Conservation (phyloP, 2,113 vertebrate species). For the Bettongia penicillata region DNA sequence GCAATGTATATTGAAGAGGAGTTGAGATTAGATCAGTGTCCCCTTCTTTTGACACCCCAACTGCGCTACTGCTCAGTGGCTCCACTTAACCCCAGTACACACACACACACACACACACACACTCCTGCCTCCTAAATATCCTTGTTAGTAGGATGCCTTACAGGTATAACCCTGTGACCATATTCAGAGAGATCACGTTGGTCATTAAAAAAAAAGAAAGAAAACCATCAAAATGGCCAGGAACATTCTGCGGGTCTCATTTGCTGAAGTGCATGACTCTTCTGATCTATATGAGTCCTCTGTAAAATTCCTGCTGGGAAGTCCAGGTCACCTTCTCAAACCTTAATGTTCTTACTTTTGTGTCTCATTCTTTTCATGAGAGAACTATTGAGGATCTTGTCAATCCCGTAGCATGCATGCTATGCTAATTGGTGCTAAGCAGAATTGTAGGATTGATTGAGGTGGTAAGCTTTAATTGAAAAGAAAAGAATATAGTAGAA, state of each 20-base stretch:
- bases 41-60: constrained; percentile 5
- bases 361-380: not conserved
- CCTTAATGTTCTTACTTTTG: not conserved
- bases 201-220: not conserved
- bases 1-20: constrained; percentile 44
- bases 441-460: not conserved
- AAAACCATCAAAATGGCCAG: not conserved
- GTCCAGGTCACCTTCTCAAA: not conserved
- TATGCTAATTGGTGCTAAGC: not conserved
- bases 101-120: not conserved
- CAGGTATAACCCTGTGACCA: not conserved
- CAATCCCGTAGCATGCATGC: not conserved
- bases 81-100: not conserved
- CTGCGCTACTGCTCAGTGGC: not conserved
- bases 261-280: not conserved
- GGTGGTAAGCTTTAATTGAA: not conserved
- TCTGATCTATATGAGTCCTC: not conserved
- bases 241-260: not conserved
- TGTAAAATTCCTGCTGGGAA: not conserved
- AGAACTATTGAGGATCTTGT: not conserved
- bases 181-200: not conserved
- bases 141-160: not conserved
- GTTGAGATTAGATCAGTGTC: not conserved
- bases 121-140: not conserved
- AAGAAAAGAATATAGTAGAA: not conserved